phyloP scores from a whole-genome alignment of 2,797 vertebrate species.

The Echeneis naucrates region DNA sequence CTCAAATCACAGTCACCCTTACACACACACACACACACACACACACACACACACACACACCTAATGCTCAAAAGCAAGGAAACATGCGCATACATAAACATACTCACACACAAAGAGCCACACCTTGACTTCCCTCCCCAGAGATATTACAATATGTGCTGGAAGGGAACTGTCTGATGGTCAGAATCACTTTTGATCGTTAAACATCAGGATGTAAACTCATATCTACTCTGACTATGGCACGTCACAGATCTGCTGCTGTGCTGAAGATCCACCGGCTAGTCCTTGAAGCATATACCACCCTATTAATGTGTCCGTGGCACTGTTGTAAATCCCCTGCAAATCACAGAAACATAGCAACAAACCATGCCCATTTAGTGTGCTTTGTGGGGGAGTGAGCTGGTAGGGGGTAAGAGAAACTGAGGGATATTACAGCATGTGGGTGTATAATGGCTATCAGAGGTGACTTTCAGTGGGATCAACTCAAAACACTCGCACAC shows the following conservation, averaged over 20 bases:
- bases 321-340: constrained; percentile 64
- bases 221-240: constrained; percentile 3
- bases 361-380: constrained; percentile 67
- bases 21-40: no score
- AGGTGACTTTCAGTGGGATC: constrained; percentile 83
- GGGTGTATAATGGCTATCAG: constrained; percentile 82
- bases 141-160: constrained; percentile 1
- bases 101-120: constrained; percentile 26
- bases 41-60: not conserved
- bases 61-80: constrained; percentile 24
- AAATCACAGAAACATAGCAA: constrained; percentile 71
- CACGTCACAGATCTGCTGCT: constrained; percentile 55
- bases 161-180: constrained; percentile 36
- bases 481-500: constrained; percentile 68
- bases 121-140: constrained; percentile 26
- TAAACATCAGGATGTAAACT: constrained; percentile 42
- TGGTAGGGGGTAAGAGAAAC: constrained; percentile 76
- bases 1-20: constrained; percentile 14
- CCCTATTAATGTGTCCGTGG: constrained; percentile 59
- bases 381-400: constrained; percentile 74
- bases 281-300: constrained; percentile 57
- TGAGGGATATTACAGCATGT: constrained; percentile 75
- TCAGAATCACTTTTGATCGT: constrained; percentile 53
- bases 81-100: constrained; percentile 34
- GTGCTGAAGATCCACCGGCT: constrained; percentile 60